Evolutionary conservation across 2,888 invertebrate species (phyloP).

Genomic region (Cephus nigrinus): DNA sequence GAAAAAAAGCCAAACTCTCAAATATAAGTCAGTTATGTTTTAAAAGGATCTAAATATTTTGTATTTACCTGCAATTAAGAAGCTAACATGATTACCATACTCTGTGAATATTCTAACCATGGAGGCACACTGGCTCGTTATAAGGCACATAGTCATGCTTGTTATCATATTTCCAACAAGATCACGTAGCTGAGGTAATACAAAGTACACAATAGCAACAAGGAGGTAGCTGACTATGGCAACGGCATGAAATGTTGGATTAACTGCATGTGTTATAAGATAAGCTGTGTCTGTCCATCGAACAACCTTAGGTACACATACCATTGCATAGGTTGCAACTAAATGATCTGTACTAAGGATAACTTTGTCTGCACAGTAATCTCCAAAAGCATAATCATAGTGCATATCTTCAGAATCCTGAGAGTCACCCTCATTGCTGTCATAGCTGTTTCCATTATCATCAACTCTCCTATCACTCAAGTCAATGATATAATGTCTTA

Average conservation of each 20-base stretch:
- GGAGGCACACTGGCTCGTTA: slow-evolving; percentile 82
- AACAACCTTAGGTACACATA: slow-evolving; percentile 79
- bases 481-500: slow-evolving; percentile 76
- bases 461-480: slow-evolving; percentile 27
- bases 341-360: slow-evolving; percentile 66
- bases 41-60: slow-evolving; percentile 3
- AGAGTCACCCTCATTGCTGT: slow-evolving; percentile 57
- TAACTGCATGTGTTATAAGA: slow-evolving; percentile 79
- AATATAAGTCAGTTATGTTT: neutral
- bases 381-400: slow-evolving; percentile 79
- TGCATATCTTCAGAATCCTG: slow-evolving; percentile 53
- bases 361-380: slow-evolving; percentile 87
- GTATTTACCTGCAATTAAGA: slow-evolving; percentile 79
- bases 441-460: slow-evolving; percentile 46
- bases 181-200: slow-evolving; percentile 84
- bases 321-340: slow-evolving; percentile 76
- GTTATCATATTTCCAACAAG: slow-evolving; percentile 87
- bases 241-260: slow-evolving; percentile 81
- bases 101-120: slow-evolving; percentile 84
- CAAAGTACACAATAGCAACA: slow-evolving; percentile 84
- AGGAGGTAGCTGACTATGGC: slow-evolving; percentile 77
- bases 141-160: slow-evolving; percentile 82
- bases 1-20: slow-evolving; percentile 53
- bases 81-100: slow-evolving; percentile 82
- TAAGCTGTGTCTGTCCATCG: slow-evolving; percentile 81